Evolutionary conservation across 2,113 vertebrate genomes (phyloP).

Genomic region (Carlito syrichta): DNA sequence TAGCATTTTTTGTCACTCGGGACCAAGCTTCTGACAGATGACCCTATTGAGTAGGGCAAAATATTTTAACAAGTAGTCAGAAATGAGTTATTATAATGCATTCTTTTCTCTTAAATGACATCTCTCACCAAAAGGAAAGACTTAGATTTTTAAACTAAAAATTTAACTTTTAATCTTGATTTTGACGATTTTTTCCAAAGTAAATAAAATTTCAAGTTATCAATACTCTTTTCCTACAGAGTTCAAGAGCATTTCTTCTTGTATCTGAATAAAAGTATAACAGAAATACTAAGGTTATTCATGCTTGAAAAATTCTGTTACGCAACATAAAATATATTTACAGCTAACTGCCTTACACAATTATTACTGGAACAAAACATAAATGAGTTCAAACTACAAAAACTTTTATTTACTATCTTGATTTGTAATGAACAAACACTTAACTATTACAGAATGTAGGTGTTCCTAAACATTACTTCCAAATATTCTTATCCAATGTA

Average conservation of each 20-base stretch:
- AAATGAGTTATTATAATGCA: slow-evolving; percentile 7
- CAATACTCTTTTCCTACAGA: background rate
- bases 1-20: slow-evolving; percentile 98
- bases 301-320: slow-evolving; percentile 18
- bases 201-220: slow-evolving; percentile 10
- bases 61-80: slow-evolving; percentile 25
- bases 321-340: background rate
- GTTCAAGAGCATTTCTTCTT: background rate
- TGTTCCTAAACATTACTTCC: slow-evolving; percentile 6
- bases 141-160: slow-evolving; percentile 36
- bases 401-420: background rate
- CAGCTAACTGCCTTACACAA: background rate
- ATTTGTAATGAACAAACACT: slow-evolving; percentile 11
- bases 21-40: slow-evolving; percentile 99
- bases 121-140: background rate
- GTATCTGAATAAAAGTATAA: background rate
- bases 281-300: background rate
- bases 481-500: background rate
- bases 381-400: slow-evolving; percentile 4
- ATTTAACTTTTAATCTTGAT: background rate
- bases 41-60: slow-evolving; percentile 83
- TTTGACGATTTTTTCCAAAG: slow-evolving; percentile 45
- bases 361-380: background rate
- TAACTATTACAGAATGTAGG: background rate
- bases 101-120: background rate